Evolutionary conservation across 2,113 vertebrate species (phyloP).

Genomic region (Cyphomyrus discorhynchus): DNA sequence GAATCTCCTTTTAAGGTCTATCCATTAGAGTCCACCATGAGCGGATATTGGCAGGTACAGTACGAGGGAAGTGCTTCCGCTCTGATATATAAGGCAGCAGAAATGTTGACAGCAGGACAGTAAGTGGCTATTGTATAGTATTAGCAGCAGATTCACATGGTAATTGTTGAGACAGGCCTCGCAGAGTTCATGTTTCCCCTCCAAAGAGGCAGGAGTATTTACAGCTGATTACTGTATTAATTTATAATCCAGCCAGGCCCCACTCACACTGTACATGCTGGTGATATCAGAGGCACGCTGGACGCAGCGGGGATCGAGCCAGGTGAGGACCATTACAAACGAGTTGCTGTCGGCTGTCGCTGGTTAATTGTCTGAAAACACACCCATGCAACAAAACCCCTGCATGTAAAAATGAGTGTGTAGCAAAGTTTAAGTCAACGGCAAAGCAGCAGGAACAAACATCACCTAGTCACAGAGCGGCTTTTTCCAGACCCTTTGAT

Average conservation of each 20-base stretch:
- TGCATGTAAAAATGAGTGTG: neutral
- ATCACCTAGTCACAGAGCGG: conserved; percentile 11
- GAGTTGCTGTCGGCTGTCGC: neutral
- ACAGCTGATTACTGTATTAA: conserved; percentile 57
- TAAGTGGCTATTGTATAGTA: conserved; percentile 33
- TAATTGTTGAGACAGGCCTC: conserved; percentile 4
- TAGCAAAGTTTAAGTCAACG: conserved; percentile 2
- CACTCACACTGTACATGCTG: conserved; percentile 37
- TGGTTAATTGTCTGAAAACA: neutral
- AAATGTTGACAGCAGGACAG: conserved; percentile 36
- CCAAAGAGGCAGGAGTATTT: conserved; percentile 42
- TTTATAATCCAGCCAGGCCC: conserved; percentile 61
- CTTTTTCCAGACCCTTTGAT: neutral
- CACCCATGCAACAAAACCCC: neutral
- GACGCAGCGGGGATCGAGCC: neutral
- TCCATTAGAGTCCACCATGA: conserved; percentile 35
- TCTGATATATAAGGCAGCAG: conserved; percentile 36
- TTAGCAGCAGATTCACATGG: conserved; percentile 26
- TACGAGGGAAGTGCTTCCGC: conserved; percentile 33
- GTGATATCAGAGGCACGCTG: neutral
- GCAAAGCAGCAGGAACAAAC: neutral
- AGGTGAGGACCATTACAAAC: neutral
- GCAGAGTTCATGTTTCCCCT: neutral
- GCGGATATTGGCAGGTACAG: conserved; percentile 45
- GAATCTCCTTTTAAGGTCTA: conserved; percentile 37